Conservation (phyloP, 2,113 vertebrate genomes). For the Rynchops niger region DNA sequence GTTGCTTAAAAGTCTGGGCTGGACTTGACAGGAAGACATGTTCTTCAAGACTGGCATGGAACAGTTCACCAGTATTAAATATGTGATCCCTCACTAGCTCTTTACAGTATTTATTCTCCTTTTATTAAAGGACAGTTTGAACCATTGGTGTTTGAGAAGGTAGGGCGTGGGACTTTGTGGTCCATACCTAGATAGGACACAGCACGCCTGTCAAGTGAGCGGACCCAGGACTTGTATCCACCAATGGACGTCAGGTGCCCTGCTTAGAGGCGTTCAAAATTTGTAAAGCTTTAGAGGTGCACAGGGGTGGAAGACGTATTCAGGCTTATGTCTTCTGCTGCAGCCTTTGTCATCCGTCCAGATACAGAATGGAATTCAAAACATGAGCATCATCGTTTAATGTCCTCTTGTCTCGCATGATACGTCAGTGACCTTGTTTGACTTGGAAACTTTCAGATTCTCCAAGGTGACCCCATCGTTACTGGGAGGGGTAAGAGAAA, state of each 20-base stretch:
- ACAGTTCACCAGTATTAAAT: not conserved
- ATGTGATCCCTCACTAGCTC: not conserved
- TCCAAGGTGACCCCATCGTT: not conserved
- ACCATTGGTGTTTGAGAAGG: not conserved
- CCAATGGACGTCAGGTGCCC: not conserved
- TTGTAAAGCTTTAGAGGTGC: not conserved
- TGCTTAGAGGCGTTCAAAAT: not conserved
- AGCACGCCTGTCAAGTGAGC: not conserved
- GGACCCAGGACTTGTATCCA: not conserved
- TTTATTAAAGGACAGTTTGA: not conserved
- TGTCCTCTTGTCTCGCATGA: not conserved
- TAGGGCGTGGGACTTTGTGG: not conserved
- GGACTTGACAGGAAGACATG: not conserved
- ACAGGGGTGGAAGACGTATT: not conserved
- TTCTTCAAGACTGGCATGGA: not conserved
- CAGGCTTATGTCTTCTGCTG: not conserved
- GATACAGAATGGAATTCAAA: not conserved
- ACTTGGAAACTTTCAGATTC: not conserved
- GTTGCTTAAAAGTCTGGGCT: not conserved
- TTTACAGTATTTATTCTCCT: not conserved
- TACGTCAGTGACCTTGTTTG: not conserved
- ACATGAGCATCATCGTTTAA: not conserved
- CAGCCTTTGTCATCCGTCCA: not conserved
- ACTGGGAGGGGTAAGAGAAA: not conserved
- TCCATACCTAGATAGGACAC: not conserved